Conservation (phyloP, 2,888 invertebrate genomes). For the Cryptocephalus moraei region DNA sequence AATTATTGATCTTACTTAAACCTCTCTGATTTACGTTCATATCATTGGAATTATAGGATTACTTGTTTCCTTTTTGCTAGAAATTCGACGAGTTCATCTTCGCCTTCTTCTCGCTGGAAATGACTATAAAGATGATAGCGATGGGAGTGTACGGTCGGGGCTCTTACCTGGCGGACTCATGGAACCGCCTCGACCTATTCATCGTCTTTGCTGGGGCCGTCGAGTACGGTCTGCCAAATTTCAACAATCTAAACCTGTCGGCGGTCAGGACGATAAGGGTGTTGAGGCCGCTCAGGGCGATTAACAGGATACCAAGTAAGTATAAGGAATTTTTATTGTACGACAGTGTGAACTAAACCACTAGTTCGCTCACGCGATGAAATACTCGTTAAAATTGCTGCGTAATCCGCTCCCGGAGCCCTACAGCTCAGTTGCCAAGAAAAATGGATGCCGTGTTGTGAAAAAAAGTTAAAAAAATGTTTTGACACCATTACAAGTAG, state of each 20-base stretch:
- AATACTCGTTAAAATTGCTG: too few relatives aligned
- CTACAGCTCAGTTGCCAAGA: too few relatives aligned
- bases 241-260: slow-evolving; percentile 95
- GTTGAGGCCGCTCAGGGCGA: slow-evolving; percentile 90
- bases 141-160: slow-evolving; percentile 93
- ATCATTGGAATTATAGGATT: too few relatives aligned
- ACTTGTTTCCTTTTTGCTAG: slow-evolving; percentile 41
- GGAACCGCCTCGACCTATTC: slow-evolving; percentile 98
- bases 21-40: too few relatives aligned
- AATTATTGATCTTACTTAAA: too few relatives aligned
- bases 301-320: slow-evolving; percentile 99
- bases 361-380: too few relatives aligned
- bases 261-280: slow-evolving; percentile 98
- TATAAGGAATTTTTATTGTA: too few relatives aligned
- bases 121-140: slow-evolving; percentile 97
- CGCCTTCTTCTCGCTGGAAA: slow-evolving; percentile 94
- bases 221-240: slow-evolving; percentile 78
- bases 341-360: too few relatives aligned
- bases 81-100: slow-evolving; percentile 98
- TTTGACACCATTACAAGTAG: too few relatives aligned
- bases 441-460: too few relatives aligned
- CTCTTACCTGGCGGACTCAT: slow-evolving; percentile 94
- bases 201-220: slow-evolving; percentile 90
- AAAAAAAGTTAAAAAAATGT: too few relatives aligned
- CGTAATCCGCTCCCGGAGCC: too few relatives aligned